Percentiles rank a stretch among this genome's conserved stretches.
phyloP scores from a whole-genome alignment of 2,888 invertebrate genomes.

The Clepsis dumicolana region DNA sequence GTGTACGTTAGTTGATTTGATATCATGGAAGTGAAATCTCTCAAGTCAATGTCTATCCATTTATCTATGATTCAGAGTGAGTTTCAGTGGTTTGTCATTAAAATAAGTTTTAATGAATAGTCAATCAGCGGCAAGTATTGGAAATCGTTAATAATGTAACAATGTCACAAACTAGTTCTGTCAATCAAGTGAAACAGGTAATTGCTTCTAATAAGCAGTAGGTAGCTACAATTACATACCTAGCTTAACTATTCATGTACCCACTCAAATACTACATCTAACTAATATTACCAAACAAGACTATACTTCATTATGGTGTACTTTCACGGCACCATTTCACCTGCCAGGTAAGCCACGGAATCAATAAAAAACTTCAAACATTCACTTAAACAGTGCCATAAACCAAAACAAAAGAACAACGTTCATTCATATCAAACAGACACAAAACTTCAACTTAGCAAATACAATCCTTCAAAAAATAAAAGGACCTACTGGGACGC shows the following conservation, averaged over 20 bases:
- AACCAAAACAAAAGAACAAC: constrained; percentile 34
- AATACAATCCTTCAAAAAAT: constrained; percentile 41
- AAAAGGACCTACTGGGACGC: constrained; percentile 77
- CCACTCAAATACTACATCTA: no score
- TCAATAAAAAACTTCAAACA: constrained; percentile 7
- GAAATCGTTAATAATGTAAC: no score
- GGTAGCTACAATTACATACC: no score
- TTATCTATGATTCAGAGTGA: not conserved
- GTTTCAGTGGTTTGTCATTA: not conserved
- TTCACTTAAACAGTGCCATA: constrained; percentile 20
- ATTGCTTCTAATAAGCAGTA: no score
- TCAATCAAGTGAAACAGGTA: no score
- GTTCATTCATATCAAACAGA: constrained; percentile 4
- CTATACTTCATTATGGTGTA: not conserved
- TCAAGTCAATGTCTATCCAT: not conserved
- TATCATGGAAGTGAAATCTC: not conserved
- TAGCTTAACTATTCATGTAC: no score
- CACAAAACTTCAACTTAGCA: constrained; percentile 46
- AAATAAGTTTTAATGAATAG: no score
- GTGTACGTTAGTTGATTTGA: no score
- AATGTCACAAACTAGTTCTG: no score
- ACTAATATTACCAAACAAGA: no score
- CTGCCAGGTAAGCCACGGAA: not conserved
- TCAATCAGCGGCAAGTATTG: no score
- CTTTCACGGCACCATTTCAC: not conserved